These are phyloP conservation scores for Epistrophe grossulariae DNA, from an alignment of 2,888 invertebrate species.

Conservation along the genomic window DNA sequence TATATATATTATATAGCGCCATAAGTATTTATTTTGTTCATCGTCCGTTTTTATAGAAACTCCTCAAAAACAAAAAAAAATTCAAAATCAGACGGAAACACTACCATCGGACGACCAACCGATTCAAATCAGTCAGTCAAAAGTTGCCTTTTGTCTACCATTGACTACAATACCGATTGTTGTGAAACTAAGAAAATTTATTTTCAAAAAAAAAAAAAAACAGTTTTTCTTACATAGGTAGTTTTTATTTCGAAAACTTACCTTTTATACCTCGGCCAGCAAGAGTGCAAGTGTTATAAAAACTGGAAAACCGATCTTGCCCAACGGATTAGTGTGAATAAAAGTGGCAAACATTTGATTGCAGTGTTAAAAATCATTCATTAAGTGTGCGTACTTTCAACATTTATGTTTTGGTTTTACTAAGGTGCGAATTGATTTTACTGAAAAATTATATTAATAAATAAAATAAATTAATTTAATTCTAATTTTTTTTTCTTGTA, in stretches of 20 bases:
- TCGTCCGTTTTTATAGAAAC: conserved; percentile 68
- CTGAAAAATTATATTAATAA: conserved; percentile 47
- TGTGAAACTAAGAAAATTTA: conserved; percentile 16
- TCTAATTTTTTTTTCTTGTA: not conserved
- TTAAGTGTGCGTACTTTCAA: conserved; percentile 11
- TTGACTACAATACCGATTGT: conserved; percentile 66
- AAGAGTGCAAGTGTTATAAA: conserved; percentile 56
- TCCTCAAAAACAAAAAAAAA: conserved; percentile 55
- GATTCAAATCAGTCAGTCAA: conserved; percentile 73
- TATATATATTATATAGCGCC: not conserved
- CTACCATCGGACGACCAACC: conserved; percentile 64
- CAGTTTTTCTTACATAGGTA: not conserved
- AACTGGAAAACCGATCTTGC: conserved; percentile 39
- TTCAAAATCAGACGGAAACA: conserved; percentile 61
- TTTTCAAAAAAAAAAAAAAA: not conserved
- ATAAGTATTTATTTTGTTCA: conserved; percentile 36
- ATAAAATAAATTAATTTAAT: conserved; percentile 33
- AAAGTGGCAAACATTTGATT: not conserved
- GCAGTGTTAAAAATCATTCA: conserved; percentile 2
- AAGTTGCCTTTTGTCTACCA: conserved; percentile 69
- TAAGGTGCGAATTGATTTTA: conserved; percentile 63
- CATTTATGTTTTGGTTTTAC: conserved; percentile 5
- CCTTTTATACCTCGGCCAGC: too few relatives aligned
- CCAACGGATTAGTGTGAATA: conserved; percentile 49
- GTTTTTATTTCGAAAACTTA: not conserved